Base-by-base conservation (phyloP, 2,888 invertebrate species). In the Magallana nippona region DNA sequence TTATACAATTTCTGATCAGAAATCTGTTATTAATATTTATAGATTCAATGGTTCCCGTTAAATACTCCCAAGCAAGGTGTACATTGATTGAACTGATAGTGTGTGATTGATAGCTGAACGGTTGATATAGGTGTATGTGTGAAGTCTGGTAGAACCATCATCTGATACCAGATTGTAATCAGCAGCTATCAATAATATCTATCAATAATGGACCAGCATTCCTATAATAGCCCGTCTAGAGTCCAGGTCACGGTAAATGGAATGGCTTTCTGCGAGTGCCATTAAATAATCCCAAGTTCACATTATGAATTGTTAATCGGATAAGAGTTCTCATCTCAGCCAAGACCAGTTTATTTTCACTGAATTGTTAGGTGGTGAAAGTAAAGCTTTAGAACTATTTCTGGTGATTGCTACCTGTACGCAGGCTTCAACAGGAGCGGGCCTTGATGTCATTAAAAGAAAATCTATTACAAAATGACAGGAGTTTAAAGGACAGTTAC, bases 301-400 rank as follows among this genome's bases (percentile, higher is more conserved):
- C 71, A 71, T 22, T 71, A 22, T 71, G 71, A 71, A 71, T 71
- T 71, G 71, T 71, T 71, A 71, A 71, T 71, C 71, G 27, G 71
- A 71, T 71, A 71, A 27, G 15, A 71, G 32, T 71, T 27, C 32
- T 71, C 71, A 71, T 71, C 1, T 27, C 71, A 15, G 71, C 71
- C 22, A 71, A 71, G 71, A 32, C 71, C 22, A 71, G 32, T 62
- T 62, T 62, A 13, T n/a, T 17, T 60, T 60, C 60, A n/a, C 32
- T 22, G 71, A 71, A 71, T 71, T 71, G 71, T 71, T 22, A 22
- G 27, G 71, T 71, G 11, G 32, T 44, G 15, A 71, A 27, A 11
- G 15, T 13, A 32, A 71, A 19, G 22, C 22, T n/a, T n/a, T n/a
- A n/a, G n/a, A n/a, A n/a, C n/a, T n/a, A n/a, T n/a, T n/a, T n/a